Evolutionary conservation across 1,140 invertebrate genomes (phyloP).

Genomic region (Drosophila sturtevanti): DNA sequence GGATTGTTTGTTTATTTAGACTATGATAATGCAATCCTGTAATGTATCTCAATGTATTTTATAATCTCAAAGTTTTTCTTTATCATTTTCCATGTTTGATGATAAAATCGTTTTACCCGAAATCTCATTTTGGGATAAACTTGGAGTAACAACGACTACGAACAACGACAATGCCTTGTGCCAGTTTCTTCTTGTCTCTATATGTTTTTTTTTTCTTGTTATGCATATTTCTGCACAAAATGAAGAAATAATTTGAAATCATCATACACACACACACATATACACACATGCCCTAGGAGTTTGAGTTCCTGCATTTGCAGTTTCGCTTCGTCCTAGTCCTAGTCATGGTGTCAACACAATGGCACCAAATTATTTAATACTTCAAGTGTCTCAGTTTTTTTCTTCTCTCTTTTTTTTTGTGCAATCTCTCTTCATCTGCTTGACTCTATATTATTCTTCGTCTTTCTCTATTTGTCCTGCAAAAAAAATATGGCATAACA

Average conservation of each 20-base stretch:
- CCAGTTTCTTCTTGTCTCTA: slow-evolving; percentile 57
- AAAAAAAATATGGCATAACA: neutral
- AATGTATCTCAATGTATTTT: neutral
- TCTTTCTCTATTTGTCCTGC: slow-evolving; percentile 2
- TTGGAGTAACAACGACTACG: slow-evolving; percentile 32
- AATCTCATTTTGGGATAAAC: neutral
- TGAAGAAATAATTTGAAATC: slow-evolving; percentile 77
- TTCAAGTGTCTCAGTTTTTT: slow-evolving; percentile 68
- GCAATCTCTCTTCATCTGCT: slow-evolving; percentile 14
- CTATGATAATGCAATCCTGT: too few relatives aligned
- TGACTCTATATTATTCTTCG: neutral
- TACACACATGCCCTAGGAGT: slow-evolving; percentile 23
- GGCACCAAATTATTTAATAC: slow-evolving; percentile 80
- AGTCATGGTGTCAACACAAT: slow-evolving; percentile 73
- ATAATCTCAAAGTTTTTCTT: neutral
- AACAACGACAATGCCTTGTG: slow-evolving; percentile 57
- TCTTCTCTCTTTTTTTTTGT: slow-evolving; percentile 17
- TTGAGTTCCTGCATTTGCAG: slow-evolving; percentile 31
- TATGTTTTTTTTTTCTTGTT: slow-evolving; percentile 36
- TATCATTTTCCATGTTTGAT: neutral
- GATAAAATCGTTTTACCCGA: neutral
- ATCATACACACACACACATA: slow-evolving; percentile 31
- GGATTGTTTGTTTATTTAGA: too few relatives aligned
- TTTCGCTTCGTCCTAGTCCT: slow-evolving; percentile 21
- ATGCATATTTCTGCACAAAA: slow-evolving; percentile 60